phyloP scores from a whole-genome alignment of 2,888 invertebrate genomes.

The Teleogryllus oceanicus region DNA sequence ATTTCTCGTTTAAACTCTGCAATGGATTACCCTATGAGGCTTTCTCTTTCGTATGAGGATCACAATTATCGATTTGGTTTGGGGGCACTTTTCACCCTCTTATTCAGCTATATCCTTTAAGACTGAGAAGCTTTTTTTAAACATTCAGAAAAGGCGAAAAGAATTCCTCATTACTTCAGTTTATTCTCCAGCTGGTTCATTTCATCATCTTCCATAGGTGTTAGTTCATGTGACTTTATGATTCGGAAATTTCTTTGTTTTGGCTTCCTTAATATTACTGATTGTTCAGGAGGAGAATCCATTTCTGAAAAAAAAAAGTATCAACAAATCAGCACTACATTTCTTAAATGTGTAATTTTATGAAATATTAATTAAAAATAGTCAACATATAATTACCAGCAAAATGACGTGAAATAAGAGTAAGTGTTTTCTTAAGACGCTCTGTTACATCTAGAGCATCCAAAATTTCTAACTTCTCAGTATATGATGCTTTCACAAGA shows the following conservation, averaged over 20 bases:
- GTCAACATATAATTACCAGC: constrained; percentile 28
- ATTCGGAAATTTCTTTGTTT: neutral
- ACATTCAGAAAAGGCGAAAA: too few relatives aligned
- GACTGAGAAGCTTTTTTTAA: too few relatives aligned
- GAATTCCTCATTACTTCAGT: constrained; percentile 43
- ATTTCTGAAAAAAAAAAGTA: neutral
- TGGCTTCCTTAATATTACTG: neutral
- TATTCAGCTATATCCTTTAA: too few relatives aligned
- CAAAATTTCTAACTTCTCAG: constrained; percentile 50
- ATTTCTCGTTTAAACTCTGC: too few relatives aligned
- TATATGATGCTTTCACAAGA: constrained; percentile 48
- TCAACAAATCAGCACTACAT: too few relatives aligned
- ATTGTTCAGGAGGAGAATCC: neutral
- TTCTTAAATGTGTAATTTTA: too few relatives aligned
- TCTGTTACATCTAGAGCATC: constrained; percentile 50
- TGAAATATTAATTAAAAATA: too few relatives aligned
- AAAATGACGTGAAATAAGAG: constrained; percentile 48
- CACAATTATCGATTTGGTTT: too few relatives aligned
- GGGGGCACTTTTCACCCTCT: too few relatives aligned
- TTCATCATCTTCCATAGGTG: constrained; percentile 38
- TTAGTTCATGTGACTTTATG: neutral
- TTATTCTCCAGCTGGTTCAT: constrained; percentile 47
- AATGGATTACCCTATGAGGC: too few relatives aligned
- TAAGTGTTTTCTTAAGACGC: constrained; percentile 49
- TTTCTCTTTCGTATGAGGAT: too few relatives aligned